A percentile compares a stretch with the other conserved stretches of the same genome.
These are phyloP conservation scores for Oedothorax gibbosus DNA, from an alignment of 1,140 invertebrate species.

Conservation along the genomic window DNA sequence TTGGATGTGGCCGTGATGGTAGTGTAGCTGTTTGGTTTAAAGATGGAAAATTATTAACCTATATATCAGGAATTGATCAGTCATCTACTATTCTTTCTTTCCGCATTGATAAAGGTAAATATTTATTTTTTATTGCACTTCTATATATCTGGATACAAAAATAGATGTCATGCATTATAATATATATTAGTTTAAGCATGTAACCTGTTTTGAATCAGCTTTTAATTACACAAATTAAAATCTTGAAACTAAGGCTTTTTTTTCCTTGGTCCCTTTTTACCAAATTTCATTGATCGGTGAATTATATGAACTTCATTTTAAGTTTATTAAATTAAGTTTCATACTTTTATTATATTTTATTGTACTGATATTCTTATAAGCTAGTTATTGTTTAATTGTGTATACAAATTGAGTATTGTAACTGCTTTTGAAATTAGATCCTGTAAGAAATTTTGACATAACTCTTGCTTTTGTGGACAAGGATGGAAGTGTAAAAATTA, in stretches of 20 bases:
- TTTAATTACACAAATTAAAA: too few species aligned
- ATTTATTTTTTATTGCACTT: too few species aligned
- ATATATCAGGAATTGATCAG: conserved; percentile 35
- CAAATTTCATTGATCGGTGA: too few species aligned
- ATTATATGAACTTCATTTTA: neutral
- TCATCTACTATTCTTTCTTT: conserved; percentile 47
- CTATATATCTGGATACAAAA: too few species aligned
- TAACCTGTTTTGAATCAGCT: too few species aligned
- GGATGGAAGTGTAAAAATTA: conserved; percentile 45
- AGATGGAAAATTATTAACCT: conserved; percentile 31
- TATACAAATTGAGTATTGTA: neutral
- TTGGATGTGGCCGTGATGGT: conserved; percentile 47
- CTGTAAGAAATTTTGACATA: conserved; percentile 17
- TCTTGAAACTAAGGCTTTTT: too few species aligned
- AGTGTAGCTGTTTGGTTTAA: conserved; percentile 35
- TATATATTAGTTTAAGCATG: too few species aligned
- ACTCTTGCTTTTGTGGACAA: conserved; percentile 44
- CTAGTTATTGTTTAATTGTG: neutral
- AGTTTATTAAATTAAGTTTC: conserved; percentile 3
- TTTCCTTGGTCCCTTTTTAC: too few species aligned
- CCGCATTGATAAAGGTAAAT: conserved; percentile 28
- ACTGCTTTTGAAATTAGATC: neutral
- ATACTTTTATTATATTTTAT: neutral
- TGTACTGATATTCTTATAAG: neutral
- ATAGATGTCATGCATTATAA: too few species aligned